Evolutionary conservation across 1,140 invertebrate species (phyloP).

Genomic region (Nasonia longicornis): DNA sequence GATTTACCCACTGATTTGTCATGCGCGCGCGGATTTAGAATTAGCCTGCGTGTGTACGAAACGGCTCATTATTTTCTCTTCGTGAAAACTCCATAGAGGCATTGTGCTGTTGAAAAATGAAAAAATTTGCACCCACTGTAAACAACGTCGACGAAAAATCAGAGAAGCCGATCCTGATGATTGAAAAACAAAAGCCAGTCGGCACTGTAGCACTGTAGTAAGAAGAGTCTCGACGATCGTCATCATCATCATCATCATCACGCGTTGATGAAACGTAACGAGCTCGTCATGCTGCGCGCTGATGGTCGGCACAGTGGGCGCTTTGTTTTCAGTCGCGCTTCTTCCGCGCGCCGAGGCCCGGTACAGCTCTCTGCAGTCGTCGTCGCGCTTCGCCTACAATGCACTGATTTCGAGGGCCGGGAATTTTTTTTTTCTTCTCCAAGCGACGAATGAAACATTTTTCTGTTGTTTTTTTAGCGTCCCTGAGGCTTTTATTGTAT

Average conservation of each 20-base stretch:
- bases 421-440: background rate
- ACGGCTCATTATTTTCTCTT: no score
- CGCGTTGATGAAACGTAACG: constrained; percentile 38
- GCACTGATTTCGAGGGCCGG: background rate
- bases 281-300: background rate
- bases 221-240: background rate
- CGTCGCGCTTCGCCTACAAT: constrained; percentile 21
- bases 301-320: constrained; percentile 15
- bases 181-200: background rate
- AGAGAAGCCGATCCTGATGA: background rate
- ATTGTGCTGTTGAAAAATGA: no score
- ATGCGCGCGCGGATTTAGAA: background rate
- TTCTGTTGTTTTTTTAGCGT: no score
- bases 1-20: background rate
- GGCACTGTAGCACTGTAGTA: background rate
- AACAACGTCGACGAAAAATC: background rate
- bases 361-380: background rate
- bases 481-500: no score
- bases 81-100: no score
- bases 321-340: constrained; percentile 33
- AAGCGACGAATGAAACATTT: no score
- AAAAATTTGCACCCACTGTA: no score
- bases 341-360: background rate
- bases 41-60: no score
- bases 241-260: background rate